Evolutionary conservation across 2,113 vertebrate genomes (phyloP).

Genomic region (Prochilodus magdalenae): DNA sequence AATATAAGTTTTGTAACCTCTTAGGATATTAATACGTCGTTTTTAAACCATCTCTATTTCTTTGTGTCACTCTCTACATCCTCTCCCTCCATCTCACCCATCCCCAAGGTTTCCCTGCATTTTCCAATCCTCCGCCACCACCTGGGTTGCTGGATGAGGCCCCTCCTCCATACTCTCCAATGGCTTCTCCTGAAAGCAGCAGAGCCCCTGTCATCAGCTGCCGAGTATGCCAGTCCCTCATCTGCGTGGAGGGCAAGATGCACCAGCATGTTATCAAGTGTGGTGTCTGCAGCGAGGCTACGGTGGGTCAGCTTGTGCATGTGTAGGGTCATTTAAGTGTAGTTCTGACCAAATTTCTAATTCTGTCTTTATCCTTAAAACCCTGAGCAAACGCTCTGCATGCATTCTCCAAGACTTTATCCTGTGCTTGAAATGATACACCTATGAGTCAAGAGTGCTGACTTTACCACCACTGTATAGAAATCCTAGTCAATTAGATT

Average conservation of each 20-base stretch:
- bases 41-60: background rate
- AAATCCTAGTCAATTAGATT: too few relatives aligned
- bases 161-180: constrained; percentile 57
- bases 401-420: too few relatives aligned
- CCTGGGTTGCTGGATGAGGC: constrained; percentile 47
- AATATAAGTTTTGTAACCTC: background rate
- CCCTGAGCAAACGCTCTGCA: too few relatives aligned
- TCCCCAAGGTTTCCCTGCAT: constrained; percentile 57
- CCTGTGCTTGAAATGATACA: too few relatives aligned
- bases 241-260: constrained; percentile 74
- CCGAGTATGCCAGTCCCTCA: constrained; percentile 75
- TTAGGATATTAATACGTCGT: background rate
- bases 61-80: background rate
- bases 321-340: too few relatives aligned
- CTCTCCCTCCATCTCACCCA: background rate
- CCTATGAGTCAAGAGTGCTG: too few relatives aligned
- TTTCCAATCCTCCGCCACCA: constrained; percentile 46
- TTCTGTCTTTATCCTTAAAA: too few relatives aligned
- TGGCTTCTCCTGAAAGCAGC: constrained; percentile 70
- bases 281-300: constrained; percentile 76
- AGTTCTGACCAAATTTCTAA: too few relatives aligned
- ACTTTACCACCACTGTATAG: too few relatives aligned
- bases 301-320: constrained; percentile 63
- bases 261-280: constrained; percentile 81
- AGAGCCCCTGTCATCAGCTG: constrained; percentile 72